Base-by-base conservation (phyloP, 2,797 vertebrate genomes). In the Neopelma chrysocephalum region DNA sequence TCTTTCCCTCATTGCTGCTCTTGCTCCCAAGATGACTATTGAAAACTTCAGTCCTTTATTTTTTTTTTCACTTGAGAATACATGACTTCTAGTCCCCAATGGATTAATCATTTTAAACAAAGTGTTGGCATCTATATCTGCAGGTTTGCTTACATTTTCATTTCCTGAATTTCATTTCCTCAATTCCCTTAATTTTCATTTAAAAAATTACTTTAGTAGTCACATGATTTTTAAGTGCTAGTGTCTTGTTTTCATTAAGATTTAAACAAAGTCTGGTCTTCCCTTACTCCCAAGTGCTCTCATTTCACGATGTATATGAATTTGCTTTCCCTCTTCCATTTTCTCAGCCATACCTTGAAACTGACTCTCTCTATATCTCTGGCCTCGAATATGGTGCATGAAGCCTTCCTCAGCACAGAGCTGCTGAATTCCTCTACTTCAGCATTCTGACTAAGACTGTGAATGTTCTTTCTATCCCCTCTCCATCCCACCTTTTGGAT, bases 131-230 rank as follows among this genome's bases (percentile, higher is more conserved):
- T 66, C 54, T 87, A 58, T 53, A 68, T 60, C 57, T 90, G 72
- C 69, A 92, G 77, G n/a, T n/a, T 87, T 90, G 66, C 56, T 92
- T 84, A 79, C 19, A 3, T 87, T 73, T 93, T 90, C 8, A 19
- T 89, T 95, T 94, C 88, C 94, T 84, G 73, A 51, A 87, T 61
- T 91, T 62, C 14, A 90, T 90, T 92, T 94, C 94, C 76, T 78
- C 57, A 78, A 57, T 78, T 87, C 51, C 17, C 40, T 79, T 83
- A 71, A 64, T 87, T 86, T 79, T 56, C 2, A 65, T 57, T 60
- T 5, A 5, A 90, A 87, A 43, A 40, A 32, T 22, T 64, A 8
- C 70, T 76, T 38, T 48, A 73, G 19, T 53, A 60, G 19, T 76
- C 23, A 17, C 47, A 73, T 34, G 25, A 81, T 70, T 90, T 91